These are phyloP conservation scores for Lasioglossum oenotherae DNA, from an alignment of 2,888 invertebrate genomes.

Conservation along the genomic window DNA sequence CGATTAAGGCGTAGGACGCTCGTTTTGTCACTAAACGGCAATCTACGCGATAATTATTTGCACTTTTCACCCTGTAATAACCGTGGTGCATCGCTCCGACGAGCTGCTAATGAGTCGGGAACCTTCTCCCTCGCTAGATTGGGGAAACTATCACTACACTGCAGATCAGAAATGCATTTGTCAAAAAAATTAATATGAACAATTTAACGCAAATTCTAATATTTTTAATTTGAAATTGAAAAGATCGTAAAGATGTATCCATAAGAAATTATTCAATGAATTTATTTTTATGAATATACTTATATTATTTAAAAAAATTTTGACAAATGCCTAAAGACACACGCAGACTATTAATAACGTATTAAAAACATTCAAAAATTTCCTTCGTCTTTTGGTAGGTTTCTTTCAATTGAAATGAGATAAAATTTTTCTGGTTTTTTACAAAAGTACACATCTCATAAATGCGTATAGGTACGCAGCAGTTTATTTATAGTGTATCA, in stretches of 20 bases:
- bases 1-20: neutral
- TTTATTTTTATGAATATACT: no score
- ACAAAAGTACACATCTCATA: no score
- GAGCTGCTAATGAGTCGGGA: neutral
- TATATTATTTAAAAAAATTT: no score
- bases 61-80: neutral
- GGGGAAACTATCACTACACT: neutral
- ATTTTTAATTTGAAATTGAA: no score
- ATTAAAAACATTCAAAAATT: neutral
- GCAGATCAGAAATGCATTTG: neutral
- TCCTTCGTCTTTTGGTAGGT: neutral
- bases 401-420: neutral
- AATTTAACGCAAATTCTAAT: no score
- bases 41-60: neutral
- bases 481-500: no score
- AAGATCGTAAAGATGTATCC: no score
- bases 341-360: neutral
- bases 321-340: no score
- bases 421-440: neutral
- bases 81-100: neutral
- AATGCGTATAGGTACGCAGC: no score
- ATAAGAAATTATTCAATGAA: no score
- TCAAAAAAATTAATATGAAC: neutral
- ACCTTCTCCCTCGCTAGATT: neutral
- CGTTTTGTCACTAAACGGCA: neutral